Evolutionary conservation across 2,113 vertebrate species (phyloP).

Genomic region (Dasypus novemcinctus): DNA sequence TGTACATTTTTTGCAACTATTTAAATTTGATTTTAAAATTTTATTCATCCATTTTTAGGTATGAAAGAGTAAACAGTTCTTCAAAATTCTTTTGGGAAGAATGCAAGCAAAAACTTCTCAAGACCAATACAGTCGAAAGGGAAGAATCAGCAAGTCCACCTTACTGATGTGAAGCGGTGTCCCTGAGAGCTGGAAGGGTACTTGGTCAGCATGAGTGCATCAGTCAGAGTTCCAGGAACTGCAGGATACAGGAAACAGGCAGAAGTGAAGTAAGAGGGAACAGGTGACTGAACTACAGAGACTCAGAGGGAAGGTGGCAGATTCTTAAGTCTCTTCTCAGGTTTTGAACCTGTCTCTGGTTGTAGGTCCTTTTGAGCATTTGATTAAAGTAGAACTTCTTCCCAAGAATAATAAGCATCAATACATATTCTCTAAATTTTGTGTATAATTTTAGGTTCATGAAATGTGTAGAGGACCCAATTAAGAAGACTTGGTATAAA

Average conservation of each 20-base stretch:
- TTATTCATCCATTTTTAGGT: not conserved
- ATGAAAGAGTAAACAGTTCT: not conserved
- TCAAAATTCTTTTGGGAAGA: not conserved
- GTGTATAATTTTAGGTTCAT: not conserved
- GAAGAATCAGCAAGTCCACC: not conserved
- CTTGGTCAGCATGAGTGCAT: not conserved
- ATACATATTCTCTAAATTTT: not conserved
- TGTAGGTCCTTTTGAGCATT: not conserved
- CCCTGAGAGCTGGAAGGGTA: not conserved
- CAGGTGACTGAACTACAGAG: not conserved
- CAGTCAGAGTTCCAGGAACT: not conserved
- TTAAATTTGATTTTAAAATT: not conserved
- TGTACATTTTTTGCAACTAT: not conserved
- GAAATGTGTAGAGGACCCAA: not conserved
- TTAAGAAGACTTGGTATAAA: not conserved
- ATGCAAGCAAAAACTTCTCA: not conserved
- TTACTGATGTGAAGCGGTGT: not conserved
- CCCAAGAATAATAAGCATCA: not conserved
- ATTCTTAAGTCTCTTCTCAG: not conserved
- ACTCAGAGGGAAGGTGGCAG: not conserved
- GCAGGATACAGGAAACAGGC: not conserved
- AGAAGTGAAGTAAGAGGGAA: not conserved
- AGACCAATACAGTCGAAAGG: not conserved
- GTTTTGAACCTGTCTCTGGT: not conserved
- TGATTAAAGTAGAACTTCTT: not conserved